Conservation (phyloP, 2,888 invertebrate genomes). For the Drosophila fungiperda region DNA sequence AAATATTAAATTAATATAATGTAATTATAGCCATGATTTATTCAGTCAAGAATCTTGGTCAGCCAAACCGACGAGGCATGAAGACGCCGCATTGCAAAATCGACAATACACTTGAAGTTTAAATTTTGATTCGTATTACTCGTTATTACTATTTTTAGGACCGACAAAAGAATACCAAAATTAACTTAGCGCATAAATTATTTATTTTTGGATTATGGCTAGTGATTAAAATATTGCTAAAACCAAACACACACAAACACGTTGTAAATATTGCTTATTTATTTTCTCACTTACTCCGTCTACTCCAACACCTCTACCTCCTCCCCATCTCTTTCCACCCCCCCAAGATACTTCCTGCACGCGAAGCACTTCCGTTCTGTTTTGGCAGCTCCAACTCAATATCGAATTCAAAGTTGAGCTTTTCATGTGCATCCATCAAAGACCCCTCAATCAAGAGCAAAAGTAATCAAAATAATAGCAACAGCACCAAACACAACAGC, state of each 20-base stretch:
- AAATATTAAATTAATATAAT: constrained; percentile 72
- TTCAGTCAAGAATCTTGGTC: constrained; percentile 71
- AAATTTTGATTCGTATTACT: constrained; percentile 14
- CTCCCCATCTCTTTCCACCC: neutral
- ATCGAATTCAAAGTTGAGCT: constrained; percentile 13
- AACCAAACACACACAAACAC: constrained; percentile 3
- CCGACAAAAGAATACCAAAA: constrained; percentile 8
- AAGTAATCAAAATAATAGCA: constrained; percentile 65
- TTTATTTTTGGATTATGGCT: constrained; percentile 33
- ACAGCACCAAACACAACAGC: constrained; percentile 20
- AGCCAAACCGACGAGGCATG: constrained; percentile 65
- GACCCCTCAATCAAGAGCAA: constrained; percentile 72
- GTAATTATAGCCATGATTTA: constrained; percentile 68
- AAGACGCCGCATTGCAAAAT: constrained; percentile 63
- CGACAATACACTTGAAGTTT: constrained; percentile 44
- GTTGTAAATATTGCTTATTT: constrained; percentile 42
- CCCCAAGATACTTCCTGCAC: constrained; percentile 60
- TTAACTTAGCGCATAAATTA: constrained; percentile 60
- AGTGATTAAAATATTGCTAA: constrained; percentile 31
- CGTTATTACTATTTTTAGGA: constrained; percentile 19
- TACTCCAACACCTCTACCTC: neutral
- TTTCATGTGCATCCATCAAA: constrained; percentile 59
- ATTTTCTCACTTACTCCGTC: constrained; percentile 29
- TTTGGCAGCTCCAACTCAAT: constrained; percentile 41
- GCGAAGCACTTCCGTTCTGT: constrained; percentile 70